phyloP scores from a whole-genome alignment of 2,888 invertebrate genomes.

The Blastobasis lacticolella region DNA sequence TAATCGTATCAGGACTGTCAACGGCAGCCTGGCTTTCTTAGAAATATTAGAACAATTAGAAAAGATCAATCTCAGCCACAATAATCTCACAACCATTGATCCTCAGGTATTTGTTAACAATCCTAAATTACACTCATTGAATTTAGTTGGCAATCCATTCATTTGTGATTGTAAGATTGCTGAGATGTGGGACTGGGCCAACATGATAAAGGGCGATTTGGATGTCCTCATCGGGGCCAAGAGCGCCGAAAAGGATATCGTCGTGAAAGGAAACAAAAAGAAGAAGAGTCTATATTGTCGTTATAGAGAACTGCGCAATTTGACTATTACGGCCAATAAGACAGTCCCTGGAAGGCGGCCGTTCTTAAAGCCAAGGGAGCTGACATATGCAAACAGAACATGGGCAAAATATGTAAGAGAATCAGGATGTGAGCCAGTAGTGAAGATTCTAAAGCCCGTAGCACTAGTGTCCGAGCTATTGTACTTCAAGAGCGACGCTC shows the following conservation, averaged over 20 bases:
- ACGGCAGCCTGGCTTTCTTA: slow-evolving; percentile 71
- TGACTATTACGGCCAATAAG: slow-evolving; percentile 61
- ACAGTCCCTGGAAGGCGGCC: slow-evolving; percentile 71
- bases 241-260: slow-evolving; percentile 76
- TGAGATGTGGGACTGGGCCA: slow-evolving; percentile 83
- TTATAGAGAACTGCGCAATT: slow-evolving; percentile 73
- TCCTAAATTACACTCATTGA: slow-evolving; percentile 74
- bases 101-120: slow-evolving; percentile 73
- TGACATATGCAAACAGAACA: slow-evolving; percentile 76
- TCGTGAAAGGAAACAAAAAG: slow-evolving; percentile 77
- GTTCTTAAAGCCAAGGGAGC: slow-evolving; percentile 73
- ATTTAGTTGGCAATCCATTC: slow-evolving; percentile 80
- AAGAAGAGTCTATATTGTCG: slow-evolving; percentile 77
- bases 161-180: slow-evolving; percentile 80
- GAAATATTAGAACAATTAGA: slow-evolving; percentile 72
- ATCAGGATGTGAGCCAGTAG: slow-evolving; percentile 75
- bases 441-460: slow-evolving; percentile 61
- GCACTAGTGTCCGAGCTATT: slow-evolving; percentile 43
- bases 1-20: slow-evolving; percentile 68
- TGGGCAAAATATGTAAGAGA: slow-evolving; percentile 83
- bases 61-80: slow-evolving; percentile 77
- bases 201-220: slow-evolving; percentile 77
- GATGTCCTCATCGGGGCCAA: slow-evolving; percentile 79
- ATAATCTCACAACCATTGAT: slow-evolving; percentile 75
- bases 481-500: slow-evolving; percentile 20